Evolutionary conservation across 2,113 vertebrate genomes (phyloP), one percentile per base, ranked within the genome.

Genomic region (Choloepus hoffmanni): DNA sequence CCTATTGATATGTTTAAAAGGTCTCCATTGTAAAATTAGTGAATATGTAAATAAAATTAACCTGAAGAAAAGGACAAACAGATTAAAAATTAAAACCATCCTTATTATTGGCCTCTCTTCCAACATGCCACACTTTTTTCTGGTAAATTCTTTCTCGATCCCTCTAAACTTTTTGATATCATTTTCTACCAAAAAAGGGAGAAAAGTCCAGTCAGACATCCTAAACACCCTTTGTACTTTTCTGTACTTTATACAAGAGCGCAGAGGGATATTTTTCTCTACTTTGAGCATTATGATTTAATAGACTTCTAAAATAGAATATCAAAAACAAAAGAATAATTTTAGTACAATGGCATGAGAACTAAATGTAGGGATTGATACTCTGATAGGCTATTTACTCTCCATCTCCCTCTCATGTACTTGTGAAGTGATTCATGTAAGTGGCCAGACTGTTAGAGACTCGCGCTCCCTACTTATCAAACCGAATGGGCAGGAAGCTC

Each of bases 21-120:
- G 97, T 98, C 97, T 98, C 92, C 92, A 89, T 88, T 97, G 83
- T 96, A 97, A 98, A 98, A 98, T 93, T 92, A 98, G 95, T 91
- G 94, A 98, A 97, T 97, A 98, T 98, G 96, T 98, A 98, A 98
- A 98, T 97, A 98, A 96, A 96, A 96, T 82, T 93, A 97, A 96
- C 72, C 84, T 97, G 95, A 98, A 98, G 89, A 55, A 98, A 98
- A 98, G 89, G 97, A 97, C 74, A 96, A 96, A 95, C 92, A 97
- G 48, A 72, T 77, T 95, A 13, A 92, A 33, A 79, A 97, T 6
- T 21, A 6, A 97, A 14, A 18, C 13, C 82, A 43, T 95, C 79
- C 95, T 96, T 95, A 53, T 95, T 84, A 95, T 33, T 93, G 73
- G 53, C 55, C 94, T 97, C 14, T 43, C 85, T 53, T 95, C 90